Percentiles rank a stretch among this genome's conserved stretches.
These are phyloP conservation scores for Ursus arctos DNA, from an alignment of 2,113 vertebrate genomes.

Conservation along the genomic window DNA sequence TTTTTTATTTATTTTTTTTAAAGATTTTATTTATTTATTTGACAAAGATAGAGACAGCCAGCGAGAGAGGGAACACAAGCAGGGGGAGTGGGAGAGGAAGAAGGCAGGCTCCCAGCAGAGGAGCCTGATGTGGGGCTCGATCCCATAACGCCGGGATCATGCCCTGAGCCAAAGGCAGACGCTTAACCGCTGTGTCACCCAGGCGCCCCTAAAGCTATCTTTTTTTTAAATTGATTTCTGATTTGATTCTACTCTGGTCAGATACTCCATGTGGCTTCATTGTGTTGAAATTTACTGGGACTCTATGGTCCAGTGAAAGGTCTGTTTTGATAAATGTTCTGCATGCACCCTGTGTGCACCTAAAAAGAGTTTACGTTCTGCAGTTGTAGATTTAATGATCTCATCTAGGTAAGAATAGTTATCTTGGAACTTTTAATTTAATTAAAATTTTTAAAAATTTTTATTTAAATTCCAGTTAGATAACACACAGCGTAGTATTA, in stretches of 20 bases:
- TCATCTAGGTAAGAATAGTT: neutral
- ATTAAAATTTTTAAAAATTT: neutral
- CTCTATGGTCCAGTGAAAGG: neutral
- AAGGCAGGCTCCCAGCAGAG: too few species aligned
- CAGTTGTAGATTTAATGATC: neutral
- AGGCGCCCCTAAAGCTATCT: neutral
- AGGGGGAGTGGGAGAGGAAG: too few species aligned
- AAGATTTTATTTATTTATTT: too few species aligned
- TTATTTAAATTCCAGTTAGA: neutral
- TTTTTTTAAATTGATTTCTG: slow-evolving; percentile 8
- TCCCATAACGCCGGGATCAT: too few species aligned
- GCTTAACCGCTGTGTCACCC: too few species aligned
- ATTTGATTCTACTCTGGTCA: neutral
- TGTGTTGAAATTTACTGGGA: slow-evolving; percentile 11
- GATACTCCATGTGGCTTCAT: neutral
- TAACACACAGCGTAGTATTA: neutral
- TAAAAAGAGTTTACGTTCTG: neutral
- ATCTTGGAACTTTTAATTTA: neutral
- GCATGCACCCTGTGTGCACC: rapidly evolving
- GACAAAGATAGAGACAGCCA: too few species aligned
- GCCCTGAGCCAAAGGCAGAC: too few species aligned
- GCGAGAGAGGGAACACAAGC: too few species aligned
- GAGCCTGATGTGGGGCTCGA: too few species aligned
- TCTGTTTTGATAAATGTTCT: neutral
- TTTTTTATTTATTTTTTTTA: neutral